Evolutionary conservation across 1,140 invertebrate species (phyloP), one percentile per base, ranked within the genome.

Genomic region (Agraylea sexmaculata): DNA sequence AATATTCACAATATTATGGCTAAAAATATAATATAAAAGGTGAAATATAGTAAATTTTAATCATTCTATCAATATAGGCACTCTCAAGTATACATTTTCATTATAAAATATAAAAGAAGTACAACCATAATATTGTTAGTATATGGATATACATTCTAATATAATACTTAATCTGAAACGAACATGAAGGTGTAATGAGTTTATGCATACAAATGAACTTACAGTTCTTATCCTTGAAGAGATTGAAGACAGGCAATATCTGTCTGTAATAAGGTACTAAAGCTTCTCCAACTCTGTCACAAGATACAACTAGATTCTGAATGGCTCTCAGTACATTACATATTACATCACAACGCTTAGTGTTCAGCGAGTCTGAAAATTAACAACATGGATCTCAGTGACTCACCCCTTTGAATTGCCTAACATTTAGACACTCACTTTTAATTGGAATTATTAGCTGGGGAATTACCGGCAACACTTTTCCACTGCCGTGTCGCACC

Each of bases 181-280:
- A n/a, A n/a, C n/a, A n/a, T n/a, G n/a, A n/a, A n/a, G n/a, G n/a
- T n/a, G n/a, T n/a, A n/a, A n/a, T n/a, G n/a, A n/a, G n/a, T n/a
- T n/a, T n/a, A n/a, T n/a, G n/a, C n/a, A 25, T 25, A 25, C n/a
- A 7, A 25, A 18, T 10, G 21, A 33, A 63, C 58, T 61, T 43
- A 66, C 64, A 51, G 37, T 92, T 92, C 54, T 73, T 78, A 49
- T 87, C 78, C 61, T 89, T 91, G 57, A 90, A 89, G 11, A 92
- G 73, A 61, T 93, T 94, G 12, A 92, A 72, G 3, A 83, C 74
- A 8, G 89, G 88, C 33, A 96, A 65, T 42, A 96, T 80, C 62
- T 94, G 89, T 42, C 89, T 66, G 58, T 92, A 95, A 63, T 93
- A 95, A 0, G 89, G 90, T 11, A 95, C 87, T 1, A 95, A 63